Base-by-base conservation (phyloP, 2,113 vertebrate species). In the Hemiprocne comata region DNA sequence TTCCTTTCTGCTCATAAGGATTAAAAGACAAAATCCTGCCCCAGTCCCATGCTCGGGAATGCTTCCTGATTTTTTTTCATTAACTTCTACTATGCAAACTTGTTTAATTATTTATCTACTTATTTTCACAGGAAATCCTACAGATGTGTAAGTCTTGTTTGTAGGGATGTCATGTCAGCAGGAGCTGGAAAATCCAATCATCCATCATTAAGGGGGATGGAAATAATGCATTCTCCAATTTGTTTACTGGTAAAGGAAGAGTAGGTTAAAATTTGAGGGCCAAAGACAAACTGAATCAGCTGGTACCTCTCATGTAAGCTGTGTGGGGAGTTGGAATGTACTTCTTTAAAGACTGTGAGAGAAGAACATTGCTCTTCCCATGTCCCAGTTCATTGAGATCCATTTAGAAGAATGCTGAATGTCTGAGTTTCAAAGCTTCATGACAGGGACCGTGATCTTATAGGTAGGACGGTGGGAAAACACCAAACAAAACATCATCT, bases 71-170 rank as follows among this genome's bases (percentile, higher is more conserved):
- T 85, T 88, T 24, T 75, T 94, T 97, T 94, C 31, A 65, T 92
- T 95, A 95, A 53, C 31, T 90, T 92, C 60, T 62, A 76, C 54
- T 77, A 75, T 17, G 40, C 67, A 91, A 79, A 89, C 48, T 36
- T n/a, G 9, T 91, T 95, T 80, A 85, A 94, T 95, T 95, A 92
- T 97, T 95, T 87, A 93, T 64, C 53, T 85, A n/a, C 55, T 88
- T 91, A 50, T 94, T 95, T 95, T 77, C 65, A 92, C 38, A 85
- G 80, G 70, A 91, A 70, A 93, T 78, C 58, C 75, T 64, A 64
- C 51, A 67, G 73, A 66, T 73, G 71, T 57, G 11, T 55, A 72
- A 67, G 61, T 29, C 69, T 74, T 85, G 19, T 92, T 95, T 64
- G 1, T 18, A 61, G 70, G 61, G 69, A 74, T 85, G 60, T 58